These are phyloP conservation scores for Sardinella longiceps DNA, from an alignment of 2,797 vertebrate species.

Conservation along the genomic window DNA sequence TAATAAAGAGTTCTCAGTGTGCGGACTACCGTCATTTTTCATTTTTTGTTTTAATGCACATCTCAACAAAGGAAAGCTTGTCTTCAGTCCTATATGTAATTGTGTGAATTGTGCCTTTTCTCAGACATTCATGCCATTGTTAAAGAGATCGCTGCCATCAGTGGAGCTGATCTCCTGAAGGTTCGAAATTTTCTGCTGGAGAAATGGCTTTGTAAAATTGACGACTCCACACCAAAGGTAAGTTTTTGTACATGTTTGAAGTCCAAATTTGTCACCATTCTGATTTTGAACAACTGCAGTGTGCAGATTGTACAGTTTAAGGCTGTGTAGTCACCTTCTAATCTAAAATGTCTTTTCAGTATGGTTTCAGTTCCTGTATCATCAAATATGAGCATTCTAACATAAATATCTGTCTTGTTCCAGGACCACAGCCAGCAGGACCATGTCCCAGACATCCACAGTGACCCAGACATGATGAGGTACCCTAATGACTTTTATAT, in stretches of 20 bases:
- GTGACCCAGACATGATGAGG: constrained; percentile 88
- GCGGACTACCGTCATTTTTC: too few relatives aligned
- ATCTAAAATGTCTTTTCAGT: neutral
- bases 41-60: neutral
- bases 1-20: too few relatives aligned
- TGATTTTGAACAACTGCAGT: too few relatives aligned
- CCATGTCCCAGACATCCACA: constrained; percentile 74
- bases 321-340: too few relatives aligned
- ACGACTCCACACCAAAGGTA: constrained; percentile 72
- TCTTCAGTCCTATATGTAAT: too few relatives aligned
- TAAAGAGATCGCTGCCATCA: constrained; percentile 88
- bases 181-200: constrained; percentile 86
- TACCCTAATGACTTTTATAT: constrained; percentile 51
- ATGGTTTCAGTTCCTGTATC: neutral
- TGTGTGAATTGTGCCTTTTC: neutral
- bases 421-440: constrained; percentile 76
- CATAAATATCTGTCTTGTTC: constrained; percentile 13
- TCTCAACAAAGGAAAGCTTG: neutral
- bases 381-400: constrained; percentile 10
- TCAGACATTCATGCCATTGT: constrained; percentile 87
- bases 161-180: constrained; percentile 86
- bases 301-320: too few relatives aligned
- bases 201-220: constrained; percentile 88
- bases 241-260: neutral
- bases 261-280: too few relatives aligned